These are phyloP conservation scores for Riparia riparia DNA, from an alignment of 2,113 vertebrate genomes.

Conservation along the genomic window DNA sequence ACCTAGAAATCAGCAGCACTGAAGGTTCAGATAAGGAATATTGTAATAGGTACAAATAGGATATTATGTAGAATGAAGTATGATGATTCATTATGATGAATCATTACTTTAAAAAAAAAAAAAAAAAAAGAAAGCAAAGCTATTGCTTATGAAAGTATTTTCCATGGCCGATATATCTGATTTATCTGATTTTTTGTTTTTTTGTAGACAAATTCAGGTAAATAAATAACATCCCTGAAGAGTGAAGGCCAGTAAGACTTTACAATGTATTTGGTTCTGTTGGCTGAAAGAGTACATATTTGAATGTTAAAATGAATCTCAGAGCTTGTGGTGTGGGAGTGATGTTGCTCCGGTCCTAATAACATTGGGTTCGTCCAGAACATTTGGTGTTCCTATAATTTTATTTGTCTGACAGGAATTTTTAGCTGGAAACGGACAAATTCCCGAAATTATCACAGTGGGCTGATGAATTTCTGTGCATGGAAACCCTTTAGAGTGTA, in stretches of 20 bases:
- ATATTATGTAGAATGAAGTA: not conserved
- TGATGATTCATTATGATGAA: not conserved
- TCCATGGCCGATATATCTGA: not conserved
- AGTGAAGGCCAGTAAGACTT: not conserved
- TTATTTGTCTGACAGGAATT: not conserved
- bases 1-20: not conserved
- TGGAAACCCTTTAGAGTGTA: not conserved
- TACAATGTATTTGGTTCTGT: not conserved
- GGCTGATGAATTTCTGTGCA: not conserved
- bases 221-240: not conserved
- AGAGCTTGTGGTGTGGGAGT: not conserved
- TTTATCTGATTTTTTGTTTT: not conserved
- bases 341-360: not conserved
- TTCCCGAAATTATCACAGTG: not conserved
- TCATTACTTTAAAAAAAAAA: not conserved
- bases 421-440: not conserved
- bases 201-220: not conserved
- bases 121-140: rapidly evolving
- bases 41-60: not conserved
- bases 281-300: not conserved
- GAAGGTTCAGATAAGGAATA: not conserved
- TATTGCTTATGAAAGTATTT: not conserved
- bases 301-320: not conserved
- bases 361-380: not conserved
- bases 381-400: not conserved